These are phyloP conservation scores for Dolomedes plantarius DNA, from an alignment of 2,888 invertebrate genomes.

Conservation along the genomic window DNA sequence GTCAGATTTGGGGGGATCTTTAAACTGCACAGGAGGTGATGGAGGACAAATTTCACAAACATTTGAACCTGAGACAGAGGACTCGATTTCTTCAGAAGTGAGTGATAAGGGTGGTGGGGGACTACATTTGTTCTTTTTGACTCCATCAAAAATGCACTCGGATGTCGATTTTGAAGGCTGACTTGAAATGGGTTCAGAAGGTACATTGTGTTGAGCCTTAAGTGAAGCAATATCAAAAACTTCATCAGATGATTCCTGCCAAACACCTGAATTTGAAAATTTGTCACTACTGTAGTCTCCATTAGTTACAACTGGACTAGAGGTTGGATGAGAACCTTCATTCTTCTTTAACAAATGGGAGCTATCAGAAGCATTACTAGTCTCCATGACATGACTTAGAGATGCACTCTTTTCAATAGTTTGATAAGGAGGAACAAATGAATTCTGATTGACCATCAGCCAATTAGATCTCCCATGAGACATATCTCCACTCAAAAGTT, in stretches of 20 bases:
- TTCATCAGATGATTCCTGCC: constrained; percentile 34
- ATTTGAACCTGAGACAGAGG: constrained; percentile 20
- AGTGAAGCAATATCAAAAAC: background rate
- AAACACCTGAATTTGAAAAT: background rate
- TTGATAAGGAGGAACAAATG: constrained; percentile 30
- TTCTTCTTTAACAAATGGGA: background rate
- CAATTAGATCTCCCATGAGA: constrained; percentile 21
- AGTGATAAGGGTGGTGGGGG: constrained; percentile 47
- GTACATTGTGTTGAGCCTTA: constrained; percentile 20
- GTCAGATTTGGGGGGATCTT: constrained; percentile 80
- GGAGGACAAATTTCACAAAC: constrained; percentile 70
- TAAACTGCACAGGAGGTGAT: constrained; percentile 79
- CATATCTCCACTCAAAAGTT: constrained; percentile 31
- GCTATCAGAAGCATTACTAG: constrained; percentile 4
- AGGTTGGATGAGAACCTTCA: background rate
- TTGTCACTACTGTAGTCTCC: background rate
- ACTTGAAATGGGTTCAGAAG: constrained; percentile 30
- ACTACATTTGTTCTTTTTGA: constrained; percentile 39
- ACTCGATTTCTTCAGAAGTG: background rate
- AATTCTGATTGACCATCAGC: background rate
- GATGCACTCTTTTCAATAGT: constrained; percentile 33
- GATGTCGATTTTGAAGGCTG: constrained; percentile 46
- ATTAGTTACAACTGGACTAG: background rate
- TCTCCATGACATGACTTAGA: constrained; percentile 11
- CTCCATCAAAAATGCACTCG: constrained; percentile 29